Evolutionary conservation across 2,797 vertebrate species (phyloP).

Genomic region (Galago senegalensis): DNA sequence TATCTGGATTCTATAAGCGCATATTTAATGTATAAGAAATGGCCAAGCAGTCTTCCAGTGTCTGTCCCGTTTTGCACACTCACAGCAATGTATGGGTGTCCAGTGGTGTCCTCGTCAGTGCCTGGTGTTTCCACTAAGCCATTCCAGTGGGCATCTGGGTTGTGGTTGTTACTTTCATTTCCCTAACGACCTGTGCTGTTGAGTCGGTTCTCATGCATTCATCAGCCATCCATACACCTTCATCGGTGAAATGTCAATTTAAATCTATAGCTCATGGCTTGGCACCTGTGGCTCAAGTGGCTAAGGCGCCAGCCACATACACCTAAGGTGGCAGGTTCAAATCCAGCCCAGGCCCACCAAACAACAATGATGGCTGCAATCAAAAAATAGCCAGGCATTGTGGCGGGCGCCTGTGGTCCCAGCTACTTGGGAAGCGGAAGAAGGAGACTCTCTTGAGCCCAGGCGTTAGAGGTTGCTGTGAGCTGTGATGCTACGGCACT

Average conservation of each 20-base stretch:
- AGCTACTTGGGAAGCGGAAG: too few relatives aligned
- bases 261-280: background rate
- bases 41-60: background rate
- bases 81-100: background rate
- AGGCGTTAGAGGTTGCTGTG: too few relatives aligned
- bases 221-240: background rate
- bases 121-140: background rate
- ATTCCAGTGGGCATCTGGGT: background rate
- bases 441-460: too few relatives aligned
- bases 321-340: too few relatives aligned
- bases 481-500: too few relatives aligned
- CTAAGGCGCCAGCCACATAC: too few relatives aligned
- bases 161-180: background rate
- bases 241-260: background rate
- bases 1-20: background rate
- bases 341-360: too few relatives aligned
- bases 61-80: background rate
- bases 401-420: too few relatives aligned
- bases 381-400: too few relatives aligned
- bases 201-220: background rate
- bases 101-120: background rate
- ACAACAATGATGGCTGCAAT: too few relatives aligned
- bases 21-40: background rate
- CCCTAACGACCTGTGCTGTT: background rate
- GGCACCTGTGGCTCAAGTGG: too few relatives aligned